Percentiles rank a stretch among this genome's conserved stretches.
phyloP scores from a whole-genome alignment of 2,113 vertebrate species.

The Capreolus pygargus region DNA sequence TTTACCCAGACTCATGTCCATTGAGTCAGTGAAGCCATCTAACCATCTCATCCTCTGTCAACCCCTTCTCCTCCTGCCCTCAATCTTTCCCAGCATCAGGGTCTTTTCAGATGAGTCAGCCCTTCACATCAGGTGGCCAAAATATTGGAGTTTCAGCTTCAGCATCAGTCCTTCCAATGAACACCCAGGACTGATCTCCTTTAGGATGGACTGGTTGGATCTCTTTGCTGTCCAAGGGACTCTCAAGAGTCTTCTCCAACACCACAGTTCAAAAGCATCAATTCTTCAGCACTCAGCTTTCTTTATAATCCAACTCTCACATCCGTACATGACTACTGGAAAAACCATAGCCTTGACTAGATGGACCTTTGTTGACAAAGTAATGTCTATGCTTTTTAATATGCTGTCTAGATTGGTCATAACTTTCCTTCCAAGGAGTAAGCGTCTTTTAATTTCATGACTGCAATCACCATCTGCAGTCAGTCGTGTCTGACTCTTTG shows the following conservation, averaged over 20 bases:
- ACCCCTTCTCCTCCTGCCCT: neutral
- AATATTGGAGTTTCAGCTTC: neutral
- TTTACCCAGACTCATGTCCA: neutral
- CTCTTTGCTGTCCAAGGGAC: neutral
- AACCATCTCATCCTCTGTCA: neutral
- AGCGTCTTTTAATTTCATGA: neutral
- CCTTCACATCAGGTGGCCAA: neutral
- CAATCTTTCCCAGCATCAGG: neutral
- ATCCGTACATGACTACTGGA: neutral
- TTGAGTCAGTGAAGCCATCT: neutral
- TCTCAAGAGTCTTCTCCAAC: neutral
- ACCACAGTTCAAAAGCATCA: neutral
- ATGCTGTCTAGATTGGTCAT: neutral
- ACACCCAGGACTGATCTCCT: neutral
- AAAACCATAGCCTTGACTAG: neutral
- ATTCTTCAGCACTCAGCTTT: rapidly evolving
- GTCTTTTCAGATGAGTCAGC: neutral
- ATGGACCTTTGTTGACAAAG: neutral
- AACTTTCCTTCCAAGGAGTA: neutral
- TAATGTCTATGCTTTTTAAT: neutral
- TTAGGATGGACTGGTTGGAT: neutral
- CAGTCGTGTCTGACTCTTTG: neutral
- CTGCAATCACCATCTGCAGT: neutral
- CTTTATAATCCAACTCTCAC: neutral
- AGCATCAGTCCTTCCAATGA: neutral